These are phyloP conservation scores for Diacarnus erythraeanus DNA, from an alignment of 37 sponge, comb jelly and placozoan species.

Conservation along the genomic window DNA sequence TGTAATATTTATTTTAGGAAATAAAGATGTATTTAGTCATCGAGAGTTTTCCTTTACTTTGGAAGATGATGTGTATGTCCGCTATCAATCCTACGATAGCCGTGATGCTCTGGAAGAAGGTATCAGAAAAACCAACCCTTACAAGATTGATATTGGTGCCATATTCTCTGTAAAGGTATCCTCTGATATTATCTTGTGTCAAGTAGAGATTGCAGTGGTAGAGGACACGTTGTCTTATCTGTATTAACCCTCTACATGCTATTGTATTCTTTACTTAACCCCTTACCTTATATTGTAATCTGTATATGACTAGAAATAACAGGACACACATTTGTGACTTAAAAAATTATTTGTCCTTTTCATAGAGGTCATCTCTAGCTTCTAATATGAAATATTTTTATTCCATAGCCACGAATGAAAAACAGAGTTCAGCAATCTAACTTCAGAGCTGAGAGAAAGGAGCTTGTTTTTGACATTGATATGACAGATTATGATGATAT, in stretches of 20 bases:
- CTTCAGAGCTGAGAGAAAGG: constrained; percentile 77
- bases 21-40: constrained; percentile 67
- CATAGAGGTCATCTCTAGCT: no score
- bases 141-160: constrained; percentile 98
- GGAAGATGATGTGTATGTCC: constrained; percentile 92
- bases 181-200: no score
- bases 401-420: constrained; percentile 48
- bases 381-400: background rate
- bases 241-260: no score
- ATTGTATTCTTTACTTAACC: no score
- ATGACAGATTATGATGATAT: constrained; percentile 99
- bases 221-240: no score
- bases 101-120: constrained; percentile 77
- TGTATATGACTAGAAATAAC: no score
- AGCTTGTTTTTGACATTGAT: constrained; percentile 99
- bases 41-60: constrained; percentile 97
- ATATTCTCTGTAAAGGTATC: constrained; percentile 77
- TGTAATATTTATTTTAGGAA: constrained; percentile 4
- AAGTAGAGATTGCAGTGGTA: background rate
- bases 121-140: constrained; percentile 68
- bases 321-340: no score
- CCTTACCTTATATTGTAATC: no score
- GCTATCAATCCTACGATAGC: constrained; percentile 91
- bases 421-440: constrained; percentile 61
- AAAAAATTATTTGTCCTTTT: no score